Percentiles rank a stretch among this genome's conserved stretches.
Evolutionary conservation across 2,113 vertebrate species (phyloP).

Genomic region (Nanorana parkeri): DNA sequence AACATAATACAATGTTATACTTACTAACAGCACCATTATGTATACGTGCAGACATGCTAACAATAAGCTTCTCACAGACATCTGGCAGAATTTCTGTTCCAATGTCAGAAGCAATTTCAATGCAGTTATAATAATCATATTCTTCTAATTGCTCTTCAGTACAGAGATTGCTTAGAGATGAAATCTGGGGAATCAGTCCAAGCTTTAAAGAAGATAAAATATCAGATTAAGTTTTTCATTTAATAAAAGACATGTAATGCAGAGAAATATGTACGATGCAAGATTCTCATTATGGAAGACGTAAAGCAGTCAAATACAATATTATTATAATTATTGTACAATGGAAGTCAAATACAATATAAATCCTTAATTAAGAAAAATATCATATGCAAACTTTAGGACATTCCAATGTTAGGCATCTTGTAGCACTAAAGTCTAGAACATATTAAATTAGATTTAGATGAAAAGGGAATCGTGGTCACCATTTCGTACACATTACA

Average conservation of each 20-base stretch:
- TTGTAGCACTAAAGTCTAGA: background rate
- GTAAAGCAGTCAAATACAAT: no score
- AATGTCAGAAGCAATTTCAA: constrained; percentile 71
- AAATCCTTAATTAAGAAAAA: no score
- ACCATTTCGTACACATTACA: no score
- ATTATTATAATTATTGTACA: no score
- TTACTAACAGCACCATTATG: constrained; percentile 79
- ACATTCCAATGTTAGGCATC: no score
- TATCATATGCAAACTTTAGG: no score
- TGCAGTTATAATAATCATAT: constrained; percentile 75
- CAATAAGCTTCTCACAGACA: constrained; percentile 71
- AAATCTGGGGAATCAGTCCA: constrained; percentile 79
- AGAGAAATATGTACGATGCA: no score
- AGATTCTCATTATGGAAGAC: no score
- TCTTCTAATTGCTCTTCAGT: constrained; percentile 73
- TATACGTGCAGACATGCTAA: constrained; percentile 81
- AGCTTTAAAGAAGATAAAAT: constrained; percentile 69
- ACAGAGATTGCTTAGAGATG: constrained; percentile 77
- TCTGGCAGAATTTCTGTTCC: constrained; percentile 67
- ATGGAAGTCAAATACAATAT: no score
- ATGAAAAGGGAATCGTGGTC: no score
- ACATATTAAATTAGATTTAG: background rate
- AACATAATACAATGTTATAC: constrained; percentile 58
- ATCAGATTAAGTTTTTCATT: no score
- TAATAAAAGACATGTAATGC: no score